Evolutionary conservation across 2,113 vertebrate species (phyloP).

Genomic region (Notothenia coriiceps): DNA sequence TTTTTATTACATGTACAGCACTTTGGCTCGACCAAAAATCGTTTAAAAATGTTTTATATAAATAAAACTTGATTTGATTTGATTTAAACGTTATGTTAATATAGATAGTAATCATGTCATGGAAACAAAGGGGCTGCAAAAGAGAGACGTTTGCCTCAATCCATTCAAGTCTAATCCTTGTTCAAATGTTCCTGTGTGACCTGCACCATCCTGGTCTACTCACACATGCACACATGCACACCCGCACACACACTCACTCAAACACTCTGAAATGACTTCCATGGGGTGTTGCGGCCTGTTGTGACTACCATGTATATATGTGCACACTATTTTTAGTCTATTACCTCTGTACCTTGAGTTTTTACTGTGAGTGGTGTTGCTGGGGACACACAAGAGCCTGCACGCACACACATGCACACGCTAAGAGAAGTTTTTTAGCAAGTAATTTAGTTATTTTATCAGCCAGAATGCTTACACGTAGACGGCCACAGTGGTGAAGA

Average conservation of each 20-base stretch:
- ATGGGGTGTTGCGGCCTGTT: not conserved
- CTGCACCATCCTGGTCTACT: not conserved
- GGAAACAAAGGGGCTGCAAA: not conserved
- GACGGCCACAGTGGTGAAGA: conserved; percentile 48
- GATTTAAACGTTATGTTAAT: too few species aligned
- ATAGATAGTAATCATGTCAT: not conserved
- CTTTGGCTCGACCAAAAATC: too few species aligned
- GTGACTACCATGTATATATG: conserved; percentile 1
- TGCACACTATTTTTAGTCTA: conserved; percentile 29
- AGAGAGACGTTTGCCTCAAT: not conserved
- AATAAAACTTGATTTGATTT: too few species aligned
- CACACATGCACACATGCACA: not conserved
- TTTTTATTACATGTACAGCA: too few species aligned
- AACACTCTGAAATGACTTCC: not conserved
- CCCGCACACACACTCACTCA: not conserved
- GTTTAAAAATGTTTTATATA: too few species aligned
- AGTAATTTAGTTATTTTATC: conserved; percentile 55
- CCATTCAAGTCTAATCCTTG: not conserved
- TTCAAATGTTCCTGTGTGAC: conserved; percentile 1
- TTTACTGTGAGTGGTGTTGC: not conserved
- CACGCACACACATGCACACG: not conserved
- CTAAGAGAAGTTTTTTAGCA: conserved; percentile 29
- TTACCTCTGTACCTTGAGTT: conserved; percentile 3
- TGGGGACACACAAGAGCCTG: not conserved
- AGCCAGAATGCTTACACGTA: conserved; percentile 43